Conservation (phyloP, 2,113 vertebrate genomes). For the Pollachius pollachius region DNA sequence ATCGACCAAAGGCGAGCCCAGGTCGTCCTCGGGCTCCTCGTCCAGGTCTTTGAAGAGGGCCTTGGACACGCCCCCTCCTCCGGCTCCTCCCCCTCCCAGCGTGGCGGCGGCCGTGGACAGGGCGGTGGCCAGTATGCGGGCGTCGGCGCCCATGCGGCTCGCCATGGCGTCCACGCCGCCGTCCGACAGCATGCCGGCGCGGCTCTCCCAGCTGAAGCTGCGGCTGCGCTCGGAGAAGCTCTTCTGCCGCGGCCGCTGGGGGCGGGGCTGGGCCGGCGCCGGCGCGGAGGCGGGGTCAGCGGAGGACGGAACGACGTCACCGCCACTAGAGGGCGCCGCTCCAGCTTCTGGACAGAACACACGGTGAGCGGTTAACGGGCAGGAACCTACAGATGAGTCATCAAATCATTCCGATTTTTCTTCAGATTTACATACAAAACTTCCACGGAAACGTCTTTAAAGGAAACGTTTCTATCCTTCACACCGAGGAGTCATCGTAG, state of each 20-base stretch:
- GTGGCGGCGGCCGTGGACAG: slow-evolving; percentile 72
- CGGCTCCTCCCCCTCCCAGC: slow-evolving; percentile 14
- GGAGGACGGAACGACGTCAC: not conserved
- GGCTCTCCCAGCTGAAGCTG: slow-evolving; percentile 91
- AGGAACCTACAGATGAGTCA: too few species aligned
- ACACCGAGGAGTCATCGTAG: too few species aligned
- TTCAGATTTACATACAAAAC: too few species aligned
- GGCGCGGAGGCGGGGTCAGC: slow-evolving; percentile 65
- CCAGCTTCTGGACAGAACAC: too few species aligned
- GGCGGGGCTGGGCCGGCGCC: slow-evolving; percentile 68
- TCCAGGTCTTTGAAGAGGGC: slow-evolving; percentile 67
- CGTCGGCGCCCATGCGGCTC: slow-evolving; percentile 92
- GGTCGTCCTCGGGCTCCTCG: slow-evolving; percentile 53
- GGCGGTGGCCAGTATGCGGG: slow-evolving; percentile 89
- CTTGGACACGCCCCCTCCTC: slow-evolving; percentile 20
- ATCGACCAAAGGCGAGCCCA: slow-evolving; percentile 14
- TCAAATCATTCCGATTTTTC: too few species aligned
- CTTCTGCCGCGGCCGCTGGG: slow-evolving; percentile 84
- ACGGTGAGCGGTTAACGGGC: too few species aligned
- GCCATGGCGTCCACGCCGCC: slow-evolving; percentile 86
- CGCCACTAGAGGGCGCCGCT: too few species aligned
- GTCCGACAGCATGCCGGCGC: slow-evolving; percentile 87
- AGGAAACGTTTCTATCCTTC: too few species aligned
- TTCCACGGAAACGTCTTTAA: too few species aligned
- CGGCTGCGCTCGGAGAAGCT: slow-evolving; percentile 89